Base-by-base conservation (phyloP, 2,113 vertebrate genomes). In the Rhagologus leucostigma region DNA sequence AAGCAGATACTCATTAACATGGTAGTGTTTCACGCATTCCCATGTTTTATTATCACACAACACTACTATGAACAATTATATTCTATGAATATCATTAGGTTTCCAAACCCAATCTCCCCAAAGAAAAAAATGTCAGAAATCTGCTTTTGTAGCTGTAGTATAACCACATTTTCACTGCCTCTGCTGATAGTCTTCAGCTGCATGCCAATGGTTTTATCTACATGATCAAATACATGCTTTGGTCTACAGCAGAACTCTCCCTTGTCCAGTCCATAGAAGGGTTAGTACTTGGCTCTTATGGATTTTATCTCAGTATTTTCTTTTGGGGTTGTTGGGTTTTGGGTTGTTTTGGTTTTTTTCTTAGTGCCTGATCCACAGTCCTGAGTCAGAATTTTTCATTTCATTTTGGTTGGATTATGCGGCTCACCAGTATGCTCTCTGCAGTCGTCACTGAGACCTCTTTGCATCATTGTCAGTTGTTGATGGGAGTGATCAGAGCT, bases 11-110 rank as follows among this genome's bases (percentile, higher is more conserved):
- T 85, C 70, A 85, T 96, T 94, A 96, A 63, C 46, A 73, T 16
- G 3, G 27, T 47, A 91, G 50, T 80, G 46, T 62, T 89, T 93
- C 82, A 87, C 39, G 69, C 67, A 80, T 39, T 57, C 26, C 46
- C 6, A 42, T 53, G 50, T 87, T 97, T 96, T 91, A 92, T 89
- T 94, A 69, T 93, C 71, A 82, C 56, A 50, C 42, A 85, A 82
- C 16, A 55, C 50, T 71, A 27, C 41, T 62, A 39, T 33, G 75
- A 85, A 67, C 49, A 76, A 71, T 49, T 69, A 33, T 30, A 65
- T 62, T 76, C 53, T 55, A 94, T 67, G 39, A 83, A 70, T 11
- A 59, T 60, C 4, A 73, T 87, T 80, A 79, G 53, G 46, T n/a
- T 84, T 90, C 37, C 21, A 80, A 91, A 87, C 16, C 16, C n/a